Conservation (phyloP, 2,113 vertebrate genomes). For the Oceanites oceanicus region DNA sequence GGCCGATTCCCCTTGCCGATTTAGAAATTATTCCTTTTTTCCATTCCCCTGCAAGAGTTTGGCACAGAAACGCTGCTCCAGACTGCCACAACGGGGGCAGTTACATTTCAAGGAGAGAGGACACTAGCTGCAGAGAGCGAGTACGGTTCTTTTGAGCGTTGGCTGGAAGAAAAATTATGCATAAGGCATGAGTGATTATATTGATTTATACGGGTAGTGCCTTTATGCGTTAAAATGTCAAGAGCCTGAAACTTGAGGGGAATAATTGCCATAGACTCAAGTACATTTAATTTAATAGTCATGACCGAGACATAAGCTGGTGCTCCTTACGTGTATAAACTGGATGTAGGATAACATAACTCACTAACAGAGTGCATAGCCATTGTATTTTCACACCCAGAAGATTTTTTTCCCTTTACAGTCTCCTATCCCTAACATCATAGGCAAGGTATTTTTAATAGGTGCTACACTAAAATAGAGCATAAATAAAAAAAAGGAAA, state of each 20-base stretch:
- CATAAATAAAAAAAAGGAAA: background rate
- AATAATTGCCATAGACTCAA: background rate
- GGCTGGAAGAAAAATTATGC: background rate
- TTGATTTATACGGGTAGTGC: background rate
- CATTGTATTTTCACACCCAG: background rate
- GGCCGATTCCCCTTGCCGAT: background rate
- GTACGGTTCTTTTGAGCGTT: background rate
- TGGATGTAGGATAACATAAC: background rate
- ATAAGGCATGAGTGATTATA: background rate
- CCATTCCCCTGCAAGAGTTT: conserved; percentile 5
- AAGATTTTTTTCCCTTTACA: background rate
- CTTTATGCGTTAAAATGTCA: background rate
- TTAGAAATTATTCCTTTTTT: conserved; percentile 6
- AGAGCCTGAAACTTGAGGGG: background rate
- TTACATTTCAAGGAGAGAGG: conserved; percentile 36
- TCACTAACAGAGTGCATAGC: background rate
- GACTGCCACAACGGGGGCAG: background rate
- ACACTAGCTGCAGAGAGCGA: background rate
- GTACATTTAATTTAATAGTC: background rate
- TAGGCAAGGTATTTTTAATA: conserved; percentile 11
- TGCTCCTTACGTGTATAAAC: background rate
- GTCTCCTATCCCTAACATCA: background rate
- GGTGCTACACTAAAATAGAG: background rate
- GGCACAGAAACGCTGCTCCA: background rate
- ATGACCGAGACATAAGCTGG: background rate